These are phyloP conservation scores for Exephanes ischioxanthus DNA, from an alignment of 2,888 invertebrate genomes.

Conservation along the genomic window DNA sequence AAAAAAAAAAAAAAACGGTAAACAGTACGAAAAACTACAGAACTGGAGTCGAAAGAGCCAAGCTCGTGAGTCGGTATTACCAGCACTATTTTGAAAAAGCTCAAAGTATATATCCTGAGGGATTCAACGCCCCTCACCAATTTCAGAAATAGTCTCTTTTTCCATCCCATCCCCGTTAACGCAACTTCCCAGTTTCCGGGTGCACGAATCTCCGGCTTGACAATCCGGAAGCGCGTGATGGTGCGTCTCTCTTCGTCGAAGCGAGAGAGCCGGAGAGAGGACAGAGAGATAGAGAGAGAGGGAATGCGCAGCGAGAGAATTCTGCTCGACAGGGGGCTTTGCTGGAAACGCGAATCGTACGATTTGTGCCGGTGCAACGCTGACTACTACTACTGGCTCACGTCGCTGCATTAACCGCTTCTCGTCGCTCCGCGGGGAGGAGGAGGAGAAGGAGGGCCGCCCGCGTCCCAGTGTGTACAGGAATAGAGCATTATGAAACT, in stretches of 20 bases:
- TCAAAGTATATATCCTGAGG: neutral
- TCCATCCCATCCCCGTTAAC: constrained; percentile 9
- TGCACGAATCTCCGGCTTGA: constrained; percentile 11
- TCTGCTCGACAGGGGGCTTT: neutral
- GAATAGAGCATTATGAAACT: constrained; percentile 66
- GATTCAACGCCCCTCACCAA: neutral
- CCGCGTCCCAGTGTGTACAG: neutral
- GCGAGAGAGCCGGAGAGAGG: constrained; percentile 1
- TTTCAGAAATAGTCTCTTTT: neutral
- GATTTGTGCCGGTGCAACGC: constrained; percentile 39
- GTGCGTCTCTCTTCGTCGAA: constrained; percentile 49
- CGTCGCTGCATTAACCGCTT: neutral
- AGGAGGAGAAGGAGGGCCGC: neutral
- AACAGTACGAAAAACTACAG: neutral
- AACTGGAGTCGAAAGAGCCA: neutral
- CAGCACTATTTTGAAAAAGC: constrained; percentile 5
- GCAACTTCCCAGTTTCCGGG: constrained; percentile 25
- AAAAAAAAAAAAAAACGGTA: neutral
- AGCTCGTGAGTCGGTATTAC: neutral
- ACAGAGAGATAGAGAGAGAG: neutral
- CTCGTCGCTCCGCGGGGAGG: constrained; percentile 2
- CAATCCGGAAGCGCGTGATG: constrained; percentile 36
- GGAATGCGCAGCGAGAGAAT: neutral
- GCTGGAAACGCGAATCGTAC: constrained; percentile 14
- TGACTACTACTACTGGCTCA: constrained; percentile 26